Percentiles rank a stretch among this genome's conserved stretches.
Conservation (phyloP, 2,113 vertebrate species). For the Engraulis encrasicolus region DNA sequence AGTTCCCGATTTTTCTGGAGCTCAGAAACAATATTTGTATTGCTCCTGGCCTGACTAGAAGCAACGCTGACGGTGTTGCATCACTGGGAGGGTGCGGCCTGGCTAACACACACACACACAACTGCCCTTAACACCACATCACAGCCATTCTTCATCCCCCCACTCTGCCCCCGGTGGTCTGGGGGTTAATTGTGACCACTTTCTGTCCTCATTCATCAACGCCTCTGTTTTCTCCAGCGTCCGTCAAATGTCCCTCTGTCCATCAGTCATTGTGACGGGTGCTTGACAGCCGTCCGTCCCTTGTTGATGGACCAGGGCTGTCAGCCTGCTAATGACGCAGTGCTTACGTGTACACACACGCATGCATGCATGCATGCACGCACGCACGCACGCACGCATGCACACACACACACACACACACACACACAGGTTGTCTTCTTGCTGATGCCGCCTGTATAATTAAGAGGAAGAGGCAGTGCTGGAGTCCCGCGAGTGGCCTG, state of each 20-base stretch:
- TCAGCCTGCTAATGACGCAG: not conserved
- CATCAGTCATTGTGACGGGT: conserved; percentile 1
- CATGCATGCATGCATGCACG: no score
- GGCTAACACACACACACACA: not conserved
- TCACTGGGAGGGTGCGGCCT: no score
- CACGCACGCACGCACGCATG: no score
- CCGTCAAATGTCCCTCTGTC: not conserved
- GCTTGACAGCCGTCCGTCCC: not conserved
- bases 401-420: no score
- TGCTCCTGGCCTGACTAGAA: no score
- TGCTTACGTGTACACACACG: no score
- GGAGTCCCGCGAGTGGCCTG: not conserved
- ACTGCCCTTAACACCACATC: not conserved
- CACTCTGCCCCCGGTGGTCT: not conserved
- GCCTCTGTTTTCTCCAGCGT: not conserved
- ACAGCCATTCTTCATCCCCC: not conserved
- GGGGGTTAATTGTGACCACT: not conserved
- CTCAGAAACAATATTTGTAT: no score
- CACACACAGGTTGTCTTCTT: not conserved
- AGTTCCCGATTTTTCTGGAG: no score
- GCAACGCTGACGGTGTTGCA: no score
- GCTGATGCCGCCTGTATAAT: not conserved
- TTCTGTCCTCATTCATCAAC: not conserved
- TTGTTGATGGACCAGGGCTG: not conserved
- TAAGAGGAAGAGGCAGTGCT: not conserved